These are phyloP conservation scores for Pseudomugil tenellus DNA, from an alignment of 2,797 vertebrate species.

Conservation along the genomic window DNA sequence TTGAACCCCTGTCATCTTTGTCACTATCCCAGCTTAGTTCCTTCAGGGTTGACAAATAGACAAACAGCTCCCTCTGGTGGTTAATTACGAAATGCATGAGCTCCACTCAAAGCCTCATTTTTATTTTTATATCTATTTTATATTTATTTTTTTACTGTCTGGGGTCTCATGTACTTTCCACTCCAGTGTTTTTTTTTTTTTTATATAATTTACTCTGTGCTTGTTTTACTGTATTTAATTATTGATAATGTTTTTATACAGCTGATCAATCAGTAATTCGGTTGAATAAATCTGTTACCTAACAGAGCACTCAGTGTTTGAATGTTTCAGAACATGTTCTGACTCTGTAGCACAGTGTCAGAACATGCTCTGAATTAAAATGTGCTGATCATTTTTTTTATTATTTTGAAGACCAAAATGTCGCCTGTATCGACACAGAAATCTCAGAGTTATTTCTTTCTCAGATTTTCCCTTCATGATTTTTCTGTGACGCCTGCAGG, in stretches of 20 bases:
- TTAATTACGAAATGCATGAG: background rate
- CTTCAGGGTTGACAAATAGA: constrained; percentile 6
- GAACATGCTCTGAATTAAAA: too few relatives aligned
- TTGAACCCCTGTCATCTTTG: background rate
- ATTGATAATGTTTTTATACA: constrained; percentile 4
- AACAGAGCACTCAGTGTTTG: background rate
- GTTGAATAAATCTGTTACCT: constrained; percentile 17
- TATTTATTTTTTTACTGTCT: background rate
- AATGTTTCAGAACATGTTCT: too few relatives aligned
- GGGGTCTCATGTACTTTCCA: background rate
- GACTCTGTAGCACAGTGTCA: too few relatives aligned
- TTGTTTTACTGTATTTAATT: background rate
- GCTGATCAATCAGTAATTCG: background rate
- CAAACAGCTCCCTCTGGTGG: constrained; percentile 71
- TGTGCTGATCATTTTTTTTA: too few relatives aligned
- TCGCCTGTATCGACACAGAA: background rate
- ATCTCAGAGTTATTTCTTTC: background rate
- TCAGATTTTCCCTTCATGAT: too few relatives aligned
- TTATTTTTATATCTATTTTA: background rate
- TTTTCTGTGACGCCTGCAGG: too few relatives aligned
- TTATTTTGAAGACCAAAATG: background rate
- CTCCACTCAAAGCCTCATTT: background rate
- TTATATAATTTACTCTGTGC: background rate
- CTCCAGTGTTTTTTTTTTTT: background rate
- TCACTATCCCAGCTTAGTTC: background rate